Evolutionary conservation across 1,140 invertebrate genomes (phyloP).

Genomic region (Manduca sexta): DNA sequence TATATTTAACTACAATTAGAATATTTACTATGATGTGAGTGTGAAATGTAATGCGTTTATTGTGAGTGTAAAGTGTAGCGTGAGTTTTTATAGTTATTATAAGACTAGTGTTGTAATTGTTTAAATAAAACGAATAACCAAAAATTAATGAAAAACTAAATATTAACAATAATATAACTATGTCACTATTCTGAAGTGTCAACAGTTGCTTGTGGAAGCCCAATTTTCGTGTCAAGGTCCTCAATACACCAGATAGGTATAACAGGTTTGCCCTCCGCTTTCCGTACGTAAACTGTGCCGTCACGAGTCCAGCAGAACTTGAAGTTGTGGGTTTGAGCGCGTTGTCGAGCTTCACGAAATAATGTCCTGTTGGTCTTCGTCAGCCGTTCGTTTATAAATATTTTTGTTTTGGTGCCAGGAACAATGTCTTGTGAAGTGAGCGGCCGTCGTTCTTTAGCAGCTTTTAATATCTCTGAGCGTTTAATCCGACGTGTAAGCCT

Average conservation of each 20-base stretch:
- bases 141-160: no score
- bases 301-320: constrained; percentile 2
- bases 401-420: background rate
- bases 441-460: background rate
- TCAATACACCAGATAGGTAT: background rate
- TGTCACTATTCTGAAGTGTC: background rate
- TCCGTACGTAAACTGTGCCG: background rate
- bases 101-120: no score
- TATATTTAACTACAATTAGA: no score
- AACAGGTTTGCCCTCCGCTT: background rate
- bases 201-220: background rate
- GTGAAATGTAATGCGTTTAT: no score
- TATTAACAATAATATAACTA: no score
- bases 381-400: constrained; percentile 3
- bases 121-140: no score
- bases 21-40: no score
- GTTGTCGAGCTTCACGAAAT: constrained; percentile 2
- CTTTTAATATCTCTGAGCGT: background rate
- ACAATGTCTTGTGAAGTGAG: background rate
- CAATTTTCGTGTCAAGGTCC: background rate
- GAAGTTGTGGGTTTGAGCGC: background rate
- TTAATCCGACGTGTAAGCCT: background rate
- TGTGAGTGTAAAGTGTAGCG: background rate
- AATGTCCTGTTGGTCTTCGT: background rate
- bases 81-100: background rate